A percentile compares a stretch with the other conserved stretches of the same genome.
These are phyloP conservation scores for Drosophila pseudoobscura DNA, from an alignment of 1,140 invertebrate species.

Conservation along the genomic window DNA sequence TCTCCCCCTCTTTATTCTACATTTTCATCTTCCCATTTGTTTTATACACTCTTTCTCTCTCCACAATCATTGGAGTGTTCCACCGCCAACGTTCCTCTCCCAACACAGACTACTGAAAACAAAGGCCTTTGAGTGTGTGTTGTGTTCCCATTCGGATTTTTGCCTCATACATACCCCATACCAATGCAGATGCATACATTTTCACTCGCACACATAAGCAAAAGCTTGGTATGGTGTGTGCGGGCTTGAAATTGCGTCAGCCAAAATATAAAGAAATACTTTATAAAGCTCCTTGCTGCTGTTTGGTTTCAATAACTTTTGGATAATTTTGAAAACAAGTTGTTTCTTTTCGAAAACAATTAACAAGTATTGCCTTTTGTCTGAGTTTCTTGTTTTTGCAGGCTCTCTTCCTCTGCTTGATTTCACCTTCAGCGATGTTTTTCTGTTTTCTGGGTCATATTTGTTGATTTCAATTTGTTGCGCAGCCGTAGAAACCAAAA, in stretches of 20 bases:
- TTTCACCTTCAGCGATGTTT: constrained; percentile 69
- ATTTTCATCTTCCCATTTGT: neutral
- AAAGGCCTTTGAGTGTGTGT: constrained; percentile 62
- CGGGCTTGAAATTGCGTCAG: constrained; percentile 74
- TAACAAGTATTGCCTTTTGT: constrained; percentile 32
- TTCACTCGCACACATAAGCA: constrained; percentile 1
- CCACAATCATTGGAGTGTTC: constrained; percentile 47
- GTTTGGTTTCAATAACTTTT: constrained; percentile 28
- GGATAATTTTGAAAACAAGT: constrained; percentile 35
- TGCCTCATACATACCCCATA: constrained; percentile 52
- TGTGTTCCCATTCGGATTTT: constrained; percentile 75
- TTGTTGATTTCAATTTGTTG: constrained; percentile 80
- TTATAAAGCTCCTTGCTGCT: constrained; percentile 24
- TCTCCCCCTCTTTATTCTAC: neutral
- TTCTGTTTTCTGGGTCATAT: constrained; percentile 76
- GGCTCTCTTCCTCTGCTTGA: constrained; percentile 19
- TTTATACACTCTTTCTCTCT: constrained; percentile 10
- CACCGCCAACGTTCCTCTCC: constrained; percentile 46
- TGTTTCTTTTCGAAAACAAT: constrained; percentile 26
- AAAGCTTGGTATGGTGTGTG: constrained; percentile 36
- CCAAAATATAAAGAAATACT: constrained; percentile 55
- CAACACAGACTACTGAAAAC: constrained; percentile 49
- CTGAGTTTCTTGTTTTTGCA: constrained; percentile 1
- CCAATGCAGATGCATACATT: constrained; percentile 19
- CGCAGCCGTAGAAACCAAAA: constrained; percentile 43